Evolutionary conservation across 2,888 invertebrate genomes (phyloP).

Genomic region (Sepioteuthis lessoniana): DNA sequence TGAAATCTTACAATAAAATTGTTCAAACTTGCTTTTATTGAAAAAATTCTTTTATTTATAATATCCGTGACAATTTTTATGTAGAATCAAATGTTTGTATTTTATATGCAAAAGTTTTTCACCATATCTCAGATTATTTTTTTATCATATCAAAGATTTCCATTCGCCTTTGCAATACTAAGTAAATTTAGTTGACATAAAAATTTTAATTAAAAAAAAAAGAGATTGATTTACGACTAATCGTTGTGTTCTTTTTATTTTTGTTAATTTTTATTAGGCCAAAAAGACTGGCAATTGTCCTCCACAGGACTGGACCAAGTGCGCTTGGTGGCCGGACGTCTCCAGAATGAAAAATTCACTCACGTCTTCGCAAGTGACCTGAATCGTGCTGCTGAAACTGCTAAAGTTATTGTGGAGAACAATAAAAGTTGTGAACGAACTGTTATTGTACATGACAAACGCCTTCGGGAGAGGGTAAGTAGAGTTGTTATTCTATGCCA

Average conservation of each 20-base stretch:
- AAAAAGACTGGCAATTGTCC: conserved; percentile 67
- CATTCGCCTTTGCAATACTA: no score
- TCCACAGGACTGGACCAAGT: conserved; percentile 67
- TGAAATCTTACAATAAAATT: no score
- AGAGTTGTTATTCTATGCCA: neutral
- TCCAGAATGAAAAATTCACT: conserved; percentile 68
- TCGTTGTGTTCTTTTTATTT: neutral
- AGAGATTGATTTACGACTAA: neutral
- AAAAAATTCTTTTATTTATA: no score
- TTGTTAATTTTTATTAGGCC: conserved; percentile 60
- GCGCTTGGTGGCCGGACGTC: conserved; percentile 61
- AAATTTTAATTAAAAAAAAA: no score
- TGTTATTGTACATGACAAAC: conserved; percentile 60
- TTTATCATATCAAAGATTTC: no score
- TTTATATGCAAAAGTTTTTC: no score
- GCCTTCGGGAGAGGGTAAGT: conserved; percentile 68
- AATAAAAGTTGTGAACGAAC: conserved; percentile 59
- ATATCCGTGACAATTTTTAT: no score
- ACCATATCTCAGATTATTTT: no score
- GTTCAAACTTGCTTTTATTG: no score
- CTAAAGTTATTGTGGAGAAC: conserved; percentile 61
- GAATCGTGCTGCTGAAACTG: conserved; percentile 66
- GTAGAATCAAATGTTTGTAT: no score
- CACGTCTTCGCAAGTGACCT: conserved; percentile 71
- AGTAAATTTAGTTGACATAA: no score